Evolutionary conservation across 2,113 vertebrate genomes (phyloP), one percentile per base, ranked within the genome.

Genomic region (Phyllostomus discolor): DNA sequence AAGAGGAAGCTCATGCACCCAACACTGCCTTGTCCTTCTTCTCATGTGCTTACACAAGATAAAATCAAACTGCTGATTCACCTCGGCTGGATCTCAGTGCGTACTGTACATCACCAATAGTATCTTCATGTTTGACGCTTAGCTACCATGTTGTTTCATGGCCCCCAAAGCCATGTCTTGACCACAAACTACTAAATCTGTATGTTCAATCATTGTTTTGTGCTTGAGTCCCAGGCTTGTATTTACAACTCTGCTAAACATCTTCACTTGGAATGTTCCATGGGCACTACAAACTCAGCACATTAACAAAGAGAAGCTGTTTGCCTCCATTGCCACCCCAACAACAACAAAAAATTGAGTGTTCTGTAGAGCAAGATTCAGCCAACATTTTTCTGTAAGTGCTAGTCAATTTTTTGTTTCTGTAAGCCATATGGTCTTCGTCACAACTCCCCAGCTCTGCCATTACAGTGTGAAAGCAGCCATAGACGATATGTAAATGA

Each of bases 221-320:
- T 1, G 0, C 70, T 69, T n/a, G 46, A 91, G n/a, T 46, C 80
- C 20, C 16, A 93, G 83, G 75, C 69, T 90, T 66, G 19, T 64
- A 88, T 28, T 81, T 91, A n/a, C 11, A 91, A 79, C 70, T 75
- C 28, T 35, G 38, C 50, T 73, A 67, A 73, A 81, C 5, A 52
- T 88, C 66, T 95, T 94, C n/a, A 46, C 38, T 76, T 76, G n/a
- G 62, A 35, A 59, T 84, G 59, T 96, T 91, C 66, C 75, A n/a
- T 10, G 88, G 62, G 33, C 14, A 59, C 28, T 15, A 6, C 19
- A 48, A 90, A 62, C 52, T 62, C 14, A 66, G n/a, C 31, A 43
- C 33, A 70, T 31, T 81, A 81, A 94, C 26, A 54, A 93, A 43
- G 31, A 46, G 35, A 81, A 90, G 50, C 20, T 35, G 19, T 72